Evolutionary conservation across 2,113 vertebrate genomes (phyloP).

Genomic region (Seriola dumerili): DNA sequence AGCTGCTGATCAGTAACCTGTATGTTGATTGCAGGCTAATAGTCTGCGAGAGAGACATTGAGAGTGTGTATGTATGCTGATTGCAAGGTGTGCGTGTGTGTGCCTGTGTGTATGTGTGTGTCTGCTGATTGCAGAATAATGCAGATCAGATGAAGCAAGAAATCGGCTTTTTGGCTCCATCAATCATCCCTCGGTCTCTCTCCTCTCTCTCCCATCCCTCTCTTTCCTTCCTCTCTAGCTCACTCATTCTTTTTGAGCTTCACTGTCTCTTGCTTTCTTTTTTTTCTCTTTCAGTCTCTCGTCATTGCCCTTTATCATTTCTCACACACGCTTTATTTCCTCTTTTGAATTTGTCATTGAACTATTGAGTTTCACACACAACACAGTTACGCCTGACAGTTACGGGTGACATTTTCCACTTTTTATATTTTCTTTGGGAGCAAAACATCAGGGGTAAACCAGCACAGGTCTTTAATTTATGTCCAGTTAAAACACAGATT

Average conservation of each 20-base stretch:
- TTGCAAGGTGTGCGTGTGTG: slow-evolving; percentile 43
- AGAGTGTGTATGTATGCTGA: slow-evolving; percentile 43
- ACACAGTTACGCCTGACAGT: slow-evolving; percentile 50
- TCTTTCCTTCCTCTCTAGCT: slow-evolving; percentile 43
- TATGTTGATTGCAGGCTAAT: slow-evolving; percentile 59
- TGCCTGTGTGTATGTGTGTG: slow-evolving; percentile 37
- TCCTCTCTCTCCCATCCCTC: slow-evolving; percentile 22
- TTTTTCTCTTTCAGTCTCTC: slow-evolving; percentile 34
- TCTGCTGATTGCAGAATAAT: slow-evolving; percentile 79
- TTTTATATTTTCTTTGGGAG: slow-evolving; percentile 27
- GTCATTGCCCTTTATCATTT: slow-evolving; percentile 65
- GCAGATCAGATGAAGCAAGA: slow-evolving; percentile 85
- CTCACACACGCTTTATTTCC: slow-evolving; percentile 42
- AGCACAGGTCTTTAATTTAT: slow-evolving; percentile 3
- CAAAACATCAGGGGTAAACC: slow-evolving; percentile 21
- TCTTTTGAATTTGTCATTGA: slow-evolving; percentile 56
- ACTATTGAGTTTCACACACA: slow-evolving; percentile 52
- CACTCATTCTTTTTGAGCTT: slow-evolving; percentile 48
- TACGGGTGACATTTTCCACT: slow-evolving; percentile 64
- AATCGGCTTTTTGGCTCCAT: slow-evolving; percentile 82
- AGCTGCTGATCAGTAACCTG: slow-evolving; percentile 70
- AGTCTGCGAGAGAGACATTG: slow-evolving; percentile 31
- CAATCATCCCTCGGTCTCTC: slow-evolving; percentile 73
- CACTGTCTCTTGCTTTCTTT: slow-evolving; percentile 17
- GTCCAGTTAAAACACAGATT: slow-evolving; percentile 27